Evolutionary conservation across 2,113 vertebrate species (phyloP).

Genomic region (Aptenodytes forsteri): DNA sequence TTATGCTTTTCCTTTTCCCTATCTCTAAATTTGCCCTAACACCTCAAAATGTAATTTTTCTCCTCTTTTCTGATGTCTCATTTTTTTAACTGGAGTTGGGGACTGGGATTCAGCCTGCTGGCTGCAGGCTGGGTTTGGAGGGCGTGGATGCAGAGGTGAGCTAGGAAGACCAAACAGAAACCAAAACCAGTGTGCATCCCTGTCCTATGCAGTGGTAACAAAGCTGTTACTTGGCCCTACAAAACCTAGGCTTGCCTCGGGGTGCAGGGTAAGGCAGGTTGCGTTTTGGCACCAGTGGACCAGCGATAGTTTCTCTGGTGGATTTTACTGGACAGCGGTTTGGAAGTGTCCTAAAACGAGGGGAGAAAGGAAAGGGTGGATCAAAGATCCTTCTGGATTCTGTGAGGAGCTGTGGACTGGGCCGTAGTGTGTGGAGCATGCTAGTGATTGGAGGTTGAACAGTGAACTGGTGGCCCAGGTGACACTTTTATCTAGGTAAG

Average conservation of each 20-base stretch:
- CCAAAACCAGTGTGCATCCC: fast-evolving
- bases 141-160: not conserved
- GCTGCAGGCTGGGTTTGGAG: not conserved
- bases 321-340: not conserved
- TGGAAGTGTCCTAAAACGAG: not conserved
- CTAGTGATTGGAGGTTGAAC: not conserved
- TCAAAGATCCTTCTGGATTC: not conserved
- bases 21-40: not conserved
- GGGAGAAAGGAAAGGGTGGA: not conserved
- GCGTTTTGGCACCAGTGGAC: not conserved
- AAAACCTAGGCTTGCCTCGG: not conserved
- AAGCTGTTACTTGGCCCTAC: not conserved
- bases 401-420: fast-evolving
- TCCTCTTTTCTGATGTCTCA: not conserved
- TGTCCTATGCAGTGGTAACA: not conserved
- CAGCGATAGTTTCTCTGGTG: not conserved
- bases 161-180: not conserved
- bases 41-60: not conserved
- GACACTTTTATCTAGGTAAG: not conserved
- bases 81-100: not conserved
- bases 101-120: not conserved
- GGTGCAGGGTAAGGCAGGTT: not conserved
- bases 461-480: not conserved
- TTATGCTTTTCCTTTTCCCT: not conserved
- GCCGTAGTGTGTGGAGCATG: not conserved